Evolutionary conservation across 2,113 vertebrate genomes (phyloP).

Genomic region (Brachionichthys hirsutus): DNA sequence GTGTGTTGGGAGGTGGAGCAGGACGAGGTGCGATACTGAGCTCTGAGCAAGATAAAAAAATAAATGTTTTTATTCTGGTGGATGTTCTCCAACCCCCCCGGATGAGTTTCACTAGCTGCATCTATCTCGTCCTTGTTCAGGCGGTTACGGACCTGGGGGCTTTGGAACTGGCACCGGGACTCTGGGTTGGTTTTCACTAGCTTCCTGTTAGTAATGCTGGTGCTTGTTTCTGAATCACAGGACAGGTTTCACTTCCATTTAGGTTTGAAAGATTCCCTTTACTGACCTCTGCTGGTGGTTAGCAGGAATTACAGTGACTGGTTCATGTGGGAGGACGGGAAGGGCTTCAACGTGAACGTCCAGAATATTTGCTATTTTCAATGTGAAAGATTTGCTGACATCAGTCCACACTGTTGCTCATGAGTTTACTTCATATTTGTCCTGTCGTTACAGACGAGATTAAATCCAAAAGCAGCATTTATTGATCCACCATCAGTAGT

Average conservation of each 20-base stretch:
- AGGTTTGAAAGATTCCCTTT: neutral
- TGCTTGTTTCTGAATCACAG: neutral
- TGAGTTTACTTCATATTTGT: no score
- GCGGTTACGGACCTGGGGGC: conserved; percentile 25
- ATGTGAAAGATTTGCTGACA: neutral
- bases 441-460: neutral
- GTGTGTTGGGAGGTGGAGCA: conserved; percentile 54
- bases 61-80: no score
- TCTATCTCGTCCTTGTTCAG: conserved; percentile 1
- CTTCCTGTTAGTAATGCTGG: neutral
- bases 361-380: neutral
- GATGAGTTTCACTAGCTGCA: neutral
- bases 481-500: neutral
- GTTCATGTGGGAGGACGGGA: neutral
- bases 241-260: neutral
- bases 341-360: neutral
- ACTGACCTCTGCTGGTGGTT: conserved; percentile 24
- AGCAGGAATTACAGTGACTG: conserved; percentile 2
- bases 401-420: neutral
- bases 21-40: conserved; percentile 29
- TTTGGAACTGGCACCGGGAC: conserved; percentile 22
- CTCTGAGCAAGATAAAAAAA: neutral
- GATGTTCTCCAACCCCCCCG: neutral
- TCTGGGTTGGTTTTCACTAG: conserved; percentile 28
- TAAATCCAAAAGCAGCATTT: neutral